Conservation (phyloP, 2,888 invertebrate species). For the Pharmacophagus antenor region DNA sequence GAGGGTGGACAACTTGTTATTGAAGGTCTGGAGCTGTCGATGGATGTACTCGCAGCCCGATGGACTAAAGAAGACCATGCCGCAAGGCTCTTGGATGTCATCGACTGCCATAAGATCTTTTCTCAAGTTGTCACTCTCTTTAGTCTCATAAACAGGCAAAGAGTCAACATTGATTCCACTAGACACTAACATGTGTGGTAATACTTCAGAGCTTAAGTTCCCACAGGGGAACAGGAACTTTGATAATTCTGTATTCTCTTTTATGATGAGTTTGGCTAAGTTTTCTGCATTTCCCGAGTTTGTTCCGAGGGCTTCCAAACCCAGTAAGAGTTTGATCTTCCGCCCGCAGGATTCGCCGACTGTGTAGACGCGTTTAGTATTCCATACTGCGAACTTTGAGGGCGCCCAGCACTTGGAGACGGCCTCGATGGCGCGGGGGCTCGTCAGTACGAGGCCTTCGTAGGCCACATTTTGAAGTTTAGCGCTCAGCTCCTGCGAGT, state of each 20-base stretch:
- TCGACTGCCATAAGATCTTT: constrained; percentile 54
- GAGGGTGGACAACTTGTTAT: constrained; percentile 53
- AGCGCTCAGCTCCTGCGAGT: constrained; percentile 45
- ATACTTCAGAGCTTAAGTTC: constrained; percentile 58
- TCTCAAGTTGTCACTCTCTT: constrained; percentile 61
- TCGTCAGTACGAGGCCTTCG: constrained; percentile 61
- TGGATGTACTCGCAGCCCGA: constrained; percentile 71
- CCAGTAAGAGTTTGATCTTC: constrained; percentile 54
- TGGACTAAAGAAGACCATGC: constrained; percentile 72
- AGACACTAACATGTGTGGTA: constrained; percentile 50
- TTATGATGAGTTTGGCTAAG: constrained; percentile 53
- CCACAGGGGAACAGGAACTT: constrained; percentile 71
- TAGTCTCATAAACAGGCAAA: constrained; percentile 68
- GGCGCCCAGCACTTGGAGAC: constrained; percentile 65
- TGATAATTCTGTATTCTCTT: constrained; percentile 49
- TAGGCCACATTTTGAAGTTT: constrained; percentile 49
- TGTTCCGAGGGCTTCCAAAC: constrained; percentile 58
- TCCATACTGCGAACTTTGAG: constrained; percentile 60
- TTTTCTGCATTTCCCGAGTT: constrained; percentile 61
- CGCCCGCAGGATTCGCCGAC: constrained; percentile 59
- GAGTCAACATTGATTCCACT: constrained; percentile 53
- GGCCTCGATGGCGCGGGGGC: constrained; percentile 65
- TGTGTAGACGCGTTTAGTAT: constrained; percentile 55
- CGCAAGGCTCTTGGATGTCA: constrained; percentile 45
- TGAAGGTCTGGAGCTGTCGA: constrained; percentile 66